Base-by-base conservation (phyloP, 2,888 invertebrate species). In the Andrena chrysosceles region DNA sequence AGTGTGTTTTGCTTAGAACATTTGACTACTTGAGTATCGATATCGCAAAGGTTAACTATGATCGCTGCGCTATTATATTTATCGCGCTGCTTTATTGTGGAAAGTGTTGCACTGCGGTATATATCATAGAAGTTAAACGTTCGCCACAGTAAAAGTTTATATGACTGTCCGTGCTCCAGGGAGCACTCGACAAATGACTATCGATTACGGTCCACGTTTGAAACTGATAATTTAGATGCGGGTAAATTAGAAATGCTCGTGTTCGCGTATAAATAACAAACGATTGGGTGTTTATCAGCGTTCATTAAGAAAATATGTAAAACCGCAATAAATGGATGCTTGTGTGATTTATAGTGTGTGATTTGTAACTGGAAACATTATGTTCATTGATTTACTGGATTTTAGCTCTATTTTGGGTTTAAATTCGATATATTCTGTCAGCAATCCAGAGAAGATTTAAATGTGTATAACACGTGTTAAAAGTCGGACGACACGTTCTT, bases 31-130 rank as follows among this genome's bases (percentile, higher is more conserved):
- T 1, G 13, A 10, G n/a, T 49, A 64, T 33, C 1, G 59, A n/a
- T 20, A 35, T 48, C 29, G 49, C 52, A 69, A 64, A 75, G 49
- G 73, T 79, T 63, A 49, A 63, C 49, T 64, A 23, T 66, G 71
- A 66, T 59, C 35, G 35, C 33, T 52, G 33, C 49, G 52, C 16
- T 48, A 59, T 67, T 26, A 31, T 59, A 64, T 71, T 77, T 77
- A 77, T 64, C 59, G 31, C 23, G 49, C 59, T 16, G 49, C 48
- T 63, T 75, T 69, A 69, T 63, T 52, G 68, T 60, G n/a, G 48
- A 49, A 42, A 67, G 48, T 52, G 49, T 68, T 35, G 33, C 59
- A 31, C 52, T 52, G 7, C 10, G n/a, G 23, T n/a, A 31, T 20
- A 33, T 23, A 20, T 20, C 13, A 23, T 4, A 42, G n/a, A 23